Base-by-base conservation (phyloP, 2,113 vertebrate species). In the Grammomys surdaster region DNA sequence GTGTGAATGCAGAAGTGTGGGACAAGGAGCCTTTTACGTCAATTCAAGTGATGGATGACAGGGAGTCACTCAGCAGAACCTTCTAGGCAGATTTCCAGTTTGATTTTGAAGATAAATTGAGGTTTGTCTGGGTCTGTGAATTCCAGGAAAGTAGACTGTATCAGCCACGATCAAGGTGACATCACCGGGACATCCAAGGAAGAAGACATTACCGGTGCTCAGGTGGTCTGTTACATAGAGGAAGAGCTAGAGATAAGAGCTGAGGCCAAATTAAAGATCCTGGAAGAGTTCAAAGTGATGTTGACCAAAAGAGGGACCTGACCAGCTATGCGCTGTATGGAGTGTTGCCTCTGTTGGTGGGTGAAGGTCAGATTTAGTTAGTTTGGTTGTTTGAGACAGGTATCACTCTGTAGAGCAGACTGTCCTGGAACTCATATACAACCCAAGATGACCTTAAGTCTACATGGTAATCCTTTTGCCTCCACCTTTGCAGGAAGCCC, bases 31-130 rank as follows among this genome's bases (percentile, higher is more conserved):
- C 58, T 46, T 60, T 73, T 17, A 67, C 65, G 56, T 60, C 24
- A 9, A 43, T 43, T 46, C 22, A 46, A 77, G 28, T 58, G 56
- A 26, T 60, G 22, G 65, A 17, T 94, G 56, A 69, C 3, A 8
- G 36, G 78, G 78, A 80, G 77, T 69, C 67, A 69, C 67, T 69
- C 48, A 90, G 78, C 60, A 81, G 69, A 88, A n/a, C 46, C 48
- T 84, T 91, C 58, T 31, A 56, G 33, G 51, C 33, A 78, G 19
- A 36, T 28, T 88, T 70, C 70, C 46, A 14, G 0, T 72, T 67
- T 84, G 69, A 63, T 75, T 92, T 78, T 67, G n/a, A 84, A 70
- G 82, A 85, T 67, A 58, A 46, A 14, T 73, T 54, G 72, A n/a
- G 31, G 12, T 86, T 80, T 89, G 40, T 48, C 60, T 80, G 70